phyloP scores from a whole-genome alignment of 2,888 invertebrate species.

The Lumbricus terrestris region DNA sequence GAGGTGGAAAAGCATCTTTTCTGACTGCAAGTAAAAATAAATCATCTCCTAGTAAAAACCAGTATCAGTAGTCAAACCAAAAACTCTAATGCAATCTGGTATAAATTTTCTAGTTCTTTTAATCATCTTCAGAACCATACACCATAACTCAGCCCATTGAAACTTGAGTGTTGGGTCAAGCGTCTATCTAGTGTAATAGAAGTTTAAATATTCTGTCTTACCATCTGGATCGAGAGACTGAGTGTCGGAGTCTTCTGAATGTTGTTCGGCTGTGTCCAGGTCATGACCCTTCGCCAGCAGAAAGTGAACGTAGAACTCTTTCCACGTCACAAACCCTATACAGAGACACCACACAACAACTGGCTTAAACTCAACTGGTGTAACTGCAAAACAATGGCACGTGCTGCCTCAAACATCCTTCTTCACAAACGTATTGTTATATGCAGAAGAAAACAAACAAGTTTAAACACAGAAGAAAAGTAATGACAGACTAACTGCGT shows the following conservation, averaged over 20 bases:
- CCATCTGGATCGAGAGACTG: constrained; percentile 31
- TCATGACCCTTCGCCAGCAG: constrained; percentile 67
- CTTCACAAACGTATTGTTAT: not conserved
- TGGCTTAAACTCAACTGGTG: not conserved
- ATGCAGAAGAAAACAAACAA: not conserved
- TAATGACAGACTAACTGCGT: not conserved
- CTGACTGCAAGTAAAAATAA: no score
- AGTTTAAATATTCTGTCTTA: not conserved
- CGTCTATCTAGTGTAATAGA: no score
- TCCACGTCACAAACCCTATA: constrained; percentile 74
- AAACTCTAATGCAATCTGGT: no score
- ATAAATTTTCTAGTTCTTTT: no score
- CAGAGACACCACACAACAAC: not conserved
- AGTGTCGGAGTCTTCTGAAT: constrained; percentile 32
- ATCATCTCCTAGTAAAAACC: no score
- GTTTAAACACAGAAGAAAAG: not conserved
- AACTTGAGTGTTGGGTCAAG: no score
- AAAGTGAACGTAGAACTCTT: constrained; percentile 76
- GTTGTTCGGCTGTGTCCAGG: constrained; percentile 27
- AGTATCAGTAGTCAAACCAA: no score
- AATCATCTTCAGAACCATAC: no score
- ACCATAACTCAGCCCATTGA: no score
- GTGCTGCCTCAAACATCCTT: not conserved
- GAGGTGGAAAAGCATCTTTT: no score
- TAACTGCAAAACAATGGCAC: not conserved